phyloP scores from a whole-genome alignment of 2,888 invertebrate species.

The Ochropacha duplaris region DNA sequence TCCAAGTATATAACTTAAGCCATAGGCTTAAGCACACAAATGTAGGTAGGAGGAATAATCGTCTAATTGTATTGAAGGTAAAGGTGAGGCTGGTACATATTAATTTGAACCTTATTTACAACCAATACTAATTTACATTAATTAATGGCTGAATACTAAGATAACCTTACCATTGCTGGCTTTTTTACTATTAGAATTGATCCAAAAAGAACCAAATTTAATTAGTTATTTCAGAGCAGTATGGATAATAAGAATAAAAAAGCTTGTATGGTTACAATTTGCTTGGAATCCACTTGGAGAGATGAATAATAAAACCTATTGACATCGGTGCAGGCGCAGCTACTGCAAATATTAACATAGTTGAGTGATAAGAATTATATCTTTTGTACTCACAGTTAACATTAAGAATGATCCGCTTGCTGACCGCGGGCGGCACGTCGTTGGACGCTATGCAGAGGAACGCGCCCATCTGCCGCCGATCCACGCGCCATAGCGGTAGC shows the following conservation, averaged over 20 bases:
- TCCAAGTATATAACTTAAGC: slow-evolving; percentile 21
- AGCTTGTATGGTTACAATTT: too few relatives aligned
- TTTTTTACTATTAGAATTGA: neutral
- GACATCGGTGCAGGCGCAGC: too few relatives aligned
- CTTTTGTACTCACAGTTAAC: slow-evolving; percentile 91
- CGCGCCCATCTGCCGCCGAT: slow-evolving; percentile 93
- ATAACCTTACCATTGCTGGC: neutral
- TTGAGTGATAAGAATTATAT: too few relatives aligned
- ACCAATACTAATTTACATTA: neutral
- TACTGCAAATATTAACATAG: too few relatives aligned
- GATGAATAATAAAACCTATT: too few relatives aligned
- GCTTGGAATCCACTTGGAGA: too few relatives aligned
- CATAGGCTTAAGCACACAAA: slow-evolving; percentile 40
- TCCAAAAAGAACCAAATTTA: too few relatives aligned
- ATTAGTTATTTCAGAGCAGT: too few relatives aligned
- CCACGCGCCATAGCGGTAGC: slow-evolving; percentile 83
- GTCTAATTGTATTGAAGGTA: slow-evolving; percentile 63
- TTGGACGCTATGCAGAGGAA: slow-evolving; percentile 95
- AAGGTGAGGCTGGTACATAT: slow-evolving; percentile 43
- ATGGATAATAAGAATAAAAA: too few relatives aligned
- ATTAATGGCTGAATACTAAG: neutral
- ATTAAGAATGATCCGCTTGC: slow-evolving; percentile 91
- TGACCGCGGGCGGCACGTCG: slow-evolving; percentile 94
- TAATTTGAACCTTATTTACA: slow-evolving; percentile 44
- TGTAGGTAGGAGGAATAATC: slow-evolving; percentile 59